These are phyloP conservation scores for Rhyacophila evoluta DNA, from an alignment of 2,888 invertebrate genomes.

Conservation along the genomic window DNA sequence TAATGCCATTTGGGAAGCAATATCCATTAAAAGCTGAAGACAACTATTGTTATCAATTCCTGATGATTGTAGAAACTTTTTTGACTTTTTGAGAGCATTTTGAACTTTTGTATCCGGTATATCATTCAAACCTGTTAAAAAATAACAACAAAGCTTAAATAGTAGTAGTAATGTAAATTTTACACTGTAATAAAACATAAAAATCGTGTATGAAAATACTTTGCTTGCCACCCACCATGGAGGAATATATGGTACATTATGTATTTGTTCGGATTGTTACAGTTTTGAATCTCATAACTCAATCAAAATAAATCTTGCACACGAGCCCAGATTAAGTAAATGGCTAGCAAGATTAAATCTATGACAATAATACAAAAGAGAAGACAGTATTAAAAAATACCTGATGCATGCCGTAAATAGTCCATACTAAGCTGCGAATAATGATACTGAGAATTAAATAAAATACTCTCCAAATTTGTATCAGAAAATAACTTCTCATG, in stretches of 20 bases:
- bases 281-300: background rate
- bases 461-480: conserved; percentile 44
- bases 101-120: conserved; percentile 65
- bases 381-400: conserved; percentile 37
- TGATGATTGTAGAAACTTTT: conserved; percentile 67
- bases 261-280: background rate
- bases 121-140: conserved; percentile 61
- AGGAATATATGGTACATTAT: no score
- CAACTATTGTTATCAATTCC: conserved; percentile 93
- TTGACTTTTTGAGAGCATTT: conserved; percentile 64
- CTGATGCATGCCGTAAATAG: conserved; percentile 50
- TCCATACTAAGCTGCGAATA: conserved; percentile 55
- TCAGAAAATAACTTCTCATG: conserved; percentile 47
- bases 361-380: no score
- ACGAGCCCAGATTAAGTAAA: background rate
- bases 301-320: no score
- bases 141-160: no score
- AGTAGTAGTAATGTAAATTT: no score
- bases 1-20: conserved; percentile 80
- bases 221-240: no score
- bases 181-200: no score
- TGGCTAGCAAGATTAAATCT: background rate
- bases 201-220: no score
- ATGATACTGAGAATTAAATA: conserved; percentile 34
- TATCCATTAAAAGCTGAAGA: conserved; percentile 90